Conservation (phyloP, 2,797 vertebrate species). For the Dallia pectoralis region DNA sequence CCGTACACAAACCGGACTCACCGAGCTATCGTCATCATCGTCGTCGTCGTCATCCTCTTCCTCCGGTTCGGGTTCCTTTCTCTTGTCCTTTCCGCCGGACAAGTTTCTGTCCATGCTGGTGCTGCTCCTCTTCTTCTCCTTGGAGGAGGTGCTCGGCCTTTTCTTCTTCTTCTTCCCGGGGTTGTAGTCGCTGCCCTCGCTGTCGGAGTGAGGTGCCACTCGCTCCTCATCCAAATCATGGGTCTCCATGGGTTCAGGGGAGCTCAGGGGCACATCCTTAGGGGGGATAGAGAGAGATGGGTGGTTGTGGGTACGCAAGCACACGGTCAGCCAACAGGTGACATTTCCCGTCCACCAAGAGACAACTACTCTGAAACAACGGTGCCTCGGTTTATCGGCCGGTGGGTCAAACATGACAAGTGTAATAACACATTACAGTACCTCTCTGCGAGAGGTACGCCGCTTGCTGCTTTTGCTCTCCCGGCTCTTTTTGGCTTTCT, state of each 20-base stretch:
- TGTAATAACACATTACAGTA: conserved; percentile 39
- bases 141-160: conserved; percentile 79
- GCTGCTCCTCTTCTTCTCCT: conserved; percentile 87
- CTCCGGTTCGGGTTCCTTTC: conserved; percentile 89
- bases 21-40: conserved; percentile 85
- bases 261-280: conserved; percentile 87
- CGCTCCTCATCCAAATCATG: conserved; percentile 52
- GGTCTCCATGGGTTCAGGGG: conserved; percentile 84
- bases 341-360: background rate
- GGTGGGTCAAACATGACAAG: background rate
- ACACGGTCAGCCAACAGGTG: background rate
- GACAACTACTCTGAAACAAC: too few relatives aligned
- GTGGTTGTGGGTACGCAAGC: background rate
- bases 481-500: conserved; percentile 93
- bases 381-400: too few relatives aligned
- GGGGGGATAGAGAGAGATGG: background rate
- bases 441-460: conserved; percentile 89
- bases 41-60: conserved; percentile 80
- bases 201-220: conserved; percentile 81
- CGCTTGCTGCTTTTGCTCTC: conserved; percentile 94
- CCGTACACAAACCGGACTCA: conserved; percentile 47
- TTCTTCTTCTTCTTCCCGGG: conserved; percentile 97
- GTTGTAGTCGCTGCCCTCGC: conserved; percentile 95
- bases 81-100: conserved; percentile 63
- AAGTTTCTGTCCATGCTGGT: conserved; percentile 52